Base-by-base conservation (phyloP, 2,113 vertebrate species). In the Meleagris gallopavo region DNA sequence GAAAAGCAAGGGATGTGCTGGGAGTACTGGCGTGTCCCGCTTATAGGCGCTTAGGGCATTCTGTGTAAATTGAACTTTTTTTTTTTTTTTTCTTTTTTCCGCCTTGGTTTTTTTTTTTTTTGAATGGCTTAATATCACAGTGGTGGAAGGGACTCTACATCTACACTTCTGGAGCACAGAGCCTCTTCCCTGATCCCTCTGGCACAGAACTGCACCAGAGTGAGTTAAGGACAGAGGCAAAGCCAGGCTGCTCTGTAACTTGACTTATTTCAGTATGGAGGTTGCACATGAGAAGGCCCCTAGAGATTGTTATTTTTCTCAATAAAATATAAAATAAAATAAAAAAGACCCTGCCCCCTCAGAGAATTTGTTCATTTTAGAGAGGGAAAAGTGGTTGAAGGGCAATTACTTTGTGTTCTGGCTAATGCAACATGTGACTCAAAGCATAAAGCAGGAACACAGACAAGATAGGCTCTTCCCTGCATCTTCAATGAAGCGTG, bases 71-170 rank as follows among this genome's bases (percentile, higher is more conserved):
- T 90, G 88, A 96, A 89, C 69, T 69, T 79, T 69, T 77, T 41
- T 25, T 48, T 12, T 29, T 13, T 3, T 4, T 18, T 43, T 40
- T 5, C 7, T 5, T 40, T 25, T 50, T 12, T 29, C 11, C 9
- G 17, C 9, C 5, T 0, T n/a, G n/a, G n/a, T n/a, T n/a, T n/a
- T n/a, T n/a, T n/a, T 0, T 36, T 81, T 86, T 83, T 74, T 81
- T 82, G 20, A 84, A 83, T 97, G 86, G 88, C 79, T 94, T 96
- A 93, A 77, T 96, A 93, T 76, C n/a, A 18, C 66, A 93, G 61
- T 58, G 73, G 60, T 91, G 79, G 90, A 96, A 94, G 91, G 89
- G 96, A 97, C n/a, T n/a, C n/a, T n/a, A n/a, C 93, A 96, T n/a
- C 17, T 52, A 66, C 30, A 32, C 4, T n/a, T 74, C 96, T 78